Evolutionary conservation across 2,888 invertebrate species (phyloP), one percentile per base, ranked within the genome.

Genomic region (Aricia artaxerxes): DNA sequence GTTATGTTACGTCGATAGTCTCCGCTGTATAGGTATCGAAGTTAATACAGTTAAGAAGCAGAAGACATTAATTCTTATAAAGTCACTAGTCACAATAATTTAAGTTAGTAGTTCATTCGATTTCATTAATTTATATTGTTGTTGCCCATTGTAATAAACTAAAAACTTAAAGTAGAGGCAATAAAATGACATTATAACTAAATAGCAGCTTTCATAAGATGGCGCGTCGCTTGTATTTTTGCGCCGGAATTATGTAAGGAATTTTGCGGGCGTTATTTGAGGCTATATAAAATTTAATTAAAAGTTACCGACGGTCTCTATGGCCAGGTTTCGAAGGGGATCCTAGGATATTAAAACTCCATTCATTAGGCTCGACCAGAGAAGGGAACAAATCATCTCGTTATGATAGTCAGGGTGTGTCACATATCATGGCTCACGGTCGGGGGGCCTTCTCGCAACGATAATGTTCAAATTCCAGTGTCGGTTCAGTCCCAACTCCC

Each of bases 351-450:
- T 38, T 69, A 35, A 69, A 69, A 69, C 49, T 72, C 53, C 72
- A 79, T 79, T 78, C 72, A 79, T 79, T 78, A 81, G 49, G 61
- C n/a, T 53, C 69, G 73, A 60, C 60, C 77, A 44, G 82, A 85
- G 85, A 85, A 86, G 83, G 92, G 91, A 91, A 87, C 92, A 92
- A 89, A 85, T 88, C 88, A 88, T 86, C 85, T 88, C 87, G 86
- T 61, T 78, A 73, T 61, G 73, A 73, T 75, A 60, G 31, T 91
- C 91, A 92, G 92, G 92, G 92, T 92, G 88, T 88, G 85, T 88
- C 86, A 92, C 92, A 92, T 92, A 92, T 92, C 92, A 92, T 61
- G 73, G 73, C 60, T 60, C 61, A 73, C 24, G 57, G 57, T 78
- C 73, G 11, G 38, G 31, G 24, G 64, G 11, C 64, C 24, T 11